phyloP scores from a whole-genome alignment of 2,113 vertebrate species.

The Bathybates hornii region DNA sequence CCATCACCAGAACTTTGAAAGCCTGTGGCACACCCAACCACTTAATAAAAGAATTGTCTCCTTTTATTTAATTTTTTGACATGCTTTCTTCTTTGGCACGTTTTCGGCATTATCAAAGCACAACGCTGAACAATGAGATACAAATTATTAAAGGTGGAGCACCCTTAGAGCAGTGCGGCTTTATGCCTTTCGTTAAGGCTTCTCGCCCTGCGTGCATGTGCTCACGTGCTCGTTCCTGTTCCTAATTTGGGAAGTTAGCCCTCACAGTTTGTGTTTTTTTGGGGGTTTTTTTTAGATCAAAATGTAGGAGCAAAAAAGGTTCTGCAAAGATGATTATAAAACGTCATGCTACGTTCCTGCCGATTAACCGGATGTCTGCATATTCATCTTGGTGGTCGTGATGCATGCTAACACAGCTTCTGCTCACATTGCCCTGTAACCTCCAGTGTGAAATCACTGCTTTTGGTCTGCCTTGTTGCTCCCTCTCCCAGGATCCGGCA shows the following conservation, averaged over 20 bases:
- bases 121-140: background rate
- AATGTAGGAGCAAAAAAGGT: background rate
- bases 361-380: background rate
- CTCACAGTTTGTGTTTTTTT: background rate
- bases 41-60: slow-evolving; percentile 36
- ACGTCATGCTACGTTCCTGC: background rate
- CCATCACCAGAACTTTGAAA: slow-evolving; percentile 31
- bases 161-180: background rate
- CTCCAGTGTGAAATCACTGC: background rate
- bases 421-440: background rate
- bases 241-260: background rate
- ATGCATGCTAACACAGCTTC: background rate
- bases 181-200: background rate
- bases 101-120: background rate
- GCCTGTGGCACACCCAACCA: slow-evolving; percentile 2
- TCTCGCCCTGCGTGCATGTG: background rate
- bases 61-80: background rate
- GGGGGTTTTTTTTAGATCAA: background rate
- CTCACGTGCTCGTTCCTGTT: background rate
- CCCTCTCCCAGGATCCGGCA: background rate
- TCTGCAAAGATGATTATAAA: background rate
- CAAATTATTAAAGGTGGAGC: background rate
- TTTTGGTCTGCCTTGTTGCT: slow-evolving; percentile 15
- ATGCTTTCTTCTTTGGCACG: background rate
- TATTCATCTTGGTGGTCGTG: background rate